phyloP scores from a whole-genome alignment of 2,113 vertebrate genomes.

The Chlamydotis undulata region DNA sequence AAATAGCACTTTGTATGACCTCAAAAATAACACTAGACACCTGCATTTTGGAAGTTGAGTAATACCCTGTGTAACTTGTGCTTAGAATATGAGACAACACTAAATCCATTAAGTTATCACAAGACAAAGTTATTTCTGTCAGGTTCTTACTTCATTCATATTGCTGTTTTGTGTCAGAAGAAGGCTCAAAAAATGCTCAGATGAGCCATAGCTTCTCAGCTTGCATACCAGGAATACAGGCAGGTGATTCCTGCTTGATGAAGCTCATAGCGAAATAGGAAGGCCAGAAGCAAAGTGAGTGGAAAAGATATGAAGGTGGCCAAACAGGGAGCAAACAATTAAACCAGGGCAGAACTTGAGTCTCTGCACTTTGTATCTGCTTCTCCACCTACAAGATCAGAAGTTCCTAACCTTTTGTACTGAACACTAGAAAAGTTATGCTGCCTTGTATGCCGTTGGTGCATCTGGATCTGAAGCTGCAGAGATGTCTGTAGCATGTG shows the following conservation, averaged over 20 bases:
- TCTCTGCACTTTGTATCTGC: not conserved
- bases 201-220: not conserved
- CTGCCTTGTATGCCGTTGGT: not conserved
- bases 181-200: not conserved
- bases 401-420: not conserved
- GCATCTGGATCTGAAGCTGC: not conserved
- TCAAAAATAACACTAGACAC: not conserved
- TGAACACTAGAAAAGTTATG: not conserved
- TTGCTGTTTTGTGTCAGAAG: not conserved
- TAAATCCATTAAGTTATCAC: not conserved
- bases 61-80: not conserved
- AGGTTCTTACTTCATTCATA: accelerated
- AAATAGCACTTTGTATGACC: not conserved
- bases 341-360: not conserved
- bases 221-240: not conserved
- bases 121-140: not conserved
- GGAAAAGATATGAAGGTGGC: not conserved
- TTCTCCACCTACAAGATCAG: not conserved
- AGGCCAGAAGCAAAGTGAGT: not conserved
- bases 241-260: not conserved
- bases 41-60: not conserved
- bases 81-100: not conserved
- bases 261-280: not conserved
- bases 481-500: not conserved
- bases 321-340: not conserved